A percentile compares a stretch with the other conserved stretches of the same genome.
Conservation (phyloP, 1,140 invertebrate genomes). For the Geopemphigus sp. region DNA sequence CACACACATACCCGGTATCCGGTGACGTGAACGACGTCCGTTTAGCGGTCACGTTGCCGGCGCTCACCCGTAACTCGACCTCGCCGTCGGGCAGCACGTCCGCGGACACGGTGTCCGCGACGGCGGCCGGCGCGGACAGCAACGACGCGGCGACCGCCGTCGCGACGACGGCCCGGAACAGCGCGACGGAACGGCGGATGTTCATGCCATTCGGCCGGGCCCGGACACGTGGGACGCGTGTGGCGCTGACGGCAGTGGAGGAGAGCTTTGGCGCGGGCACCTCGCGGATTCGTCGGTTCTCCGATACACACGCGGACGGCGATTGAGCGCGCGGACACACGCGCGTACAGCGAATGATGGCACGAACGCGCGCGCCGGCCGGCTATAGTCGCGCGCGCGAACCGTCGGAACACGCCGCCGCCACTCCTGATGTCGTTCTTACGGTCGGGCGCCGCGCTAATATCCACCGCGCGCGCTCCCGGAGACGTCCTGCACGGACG, state of each 20-base stretch:
- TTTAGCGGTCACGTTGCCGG: constrained; percentile 63
- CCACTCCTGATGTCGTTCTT: background rate
- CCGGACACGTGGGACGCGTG: background rate
- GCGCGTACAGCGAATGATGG: constrained; percentile 31
- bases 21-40: constrained; percentile 62
- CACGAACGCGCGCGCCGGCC: constrained; percentile 14
- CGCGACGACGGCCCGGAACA: constrained; percentile 45
- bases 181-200: constrained; percentile 50
- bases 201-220: constrained; percentile 49
- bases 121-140: constrained; percentile 3
- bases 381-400: no score
- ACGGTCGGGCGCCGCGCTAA: no score
- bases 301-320: background rate
- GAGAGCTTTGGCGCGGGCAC: no score
- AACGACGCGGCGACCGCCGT: constrained; percentile 19
- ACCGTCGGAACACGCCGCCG: background rate
- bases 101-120: constrained; percentile 56
- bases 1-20: constrained; percentile 55
- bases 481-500: no score
- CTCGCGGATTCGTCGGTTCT: no score
- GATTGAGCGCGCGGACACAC: background rate
- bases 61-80: constrained; percentile 63
- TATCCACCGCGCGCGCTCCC: no score
- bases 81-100: constrained; percentile 65
- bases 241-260: no score